Conservation (phyloP, 2,797 vertebrate species). For the Sardinella longiceps region DNA sequence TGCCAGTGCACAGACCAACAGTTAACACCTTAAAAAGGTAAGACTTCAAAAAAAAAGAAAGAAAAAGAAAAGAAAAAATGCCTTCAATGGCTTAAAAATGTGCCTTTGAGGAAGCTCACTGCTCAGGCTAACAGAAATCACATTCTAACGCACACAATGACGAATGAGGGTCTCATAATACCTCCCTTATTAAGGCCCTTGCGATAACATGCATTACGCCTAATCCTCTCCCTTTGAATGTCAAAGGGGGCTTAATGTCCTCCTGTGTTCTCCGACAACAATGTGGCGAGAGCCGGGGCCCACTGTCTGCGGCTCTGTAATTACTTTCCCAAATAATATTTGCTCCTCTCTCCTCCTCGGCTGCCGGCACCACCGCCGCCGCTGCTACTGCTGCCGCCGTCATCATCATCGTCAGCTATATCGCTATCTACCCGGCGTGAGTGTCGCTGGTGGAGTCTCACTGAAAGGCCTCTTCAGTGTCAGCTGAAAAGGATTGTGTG, state of each 20-base stretch:
- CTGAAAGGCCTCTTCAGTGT: conserved; percentile 20
- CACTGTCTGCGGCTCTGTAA: not conserved
- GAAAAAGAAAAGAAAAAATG: no score
- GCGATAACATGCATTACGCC: not conserved
- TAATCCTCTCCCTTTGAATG: not conserved
- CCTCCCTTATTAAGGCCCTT: not conserved
- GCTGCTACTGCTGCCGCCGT: not conserved
- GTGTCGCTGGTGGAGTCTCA: not conserved
- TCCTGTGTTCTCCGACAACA: conserved; percentile 3
- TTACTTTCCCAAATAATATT: conserved; percentile 16
- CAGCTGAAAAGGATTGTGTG: conserved; percentile 11
- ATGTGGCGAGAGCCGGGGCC: not conserved
- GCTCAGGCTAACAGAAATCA: not conserved
- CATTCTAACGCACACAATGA: not conserved
- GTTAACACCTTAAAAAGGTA: not conserved
- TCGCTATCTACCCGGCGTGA: not conserved
- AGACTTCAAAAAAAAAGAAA: not conserved
- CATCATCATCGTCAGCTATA: not conserved
- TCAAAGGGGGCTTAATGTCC: conserved; percentile 12
- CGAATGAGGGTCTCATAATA: not conserved
- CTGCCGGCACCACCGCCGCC: no score
- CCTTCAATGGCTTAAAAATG: not conserved
- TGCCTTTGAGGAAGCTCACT: not conserved
- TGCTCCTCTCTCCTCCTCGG: not conserved
- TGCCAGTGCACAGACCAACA: not conserved